Percentiles rank a stretch among this genome's conserved stretches.
phyloP scores from a whole-genome alignment of 1,140 invertebrate genomes.

The Olivierus martensii region DNA sequence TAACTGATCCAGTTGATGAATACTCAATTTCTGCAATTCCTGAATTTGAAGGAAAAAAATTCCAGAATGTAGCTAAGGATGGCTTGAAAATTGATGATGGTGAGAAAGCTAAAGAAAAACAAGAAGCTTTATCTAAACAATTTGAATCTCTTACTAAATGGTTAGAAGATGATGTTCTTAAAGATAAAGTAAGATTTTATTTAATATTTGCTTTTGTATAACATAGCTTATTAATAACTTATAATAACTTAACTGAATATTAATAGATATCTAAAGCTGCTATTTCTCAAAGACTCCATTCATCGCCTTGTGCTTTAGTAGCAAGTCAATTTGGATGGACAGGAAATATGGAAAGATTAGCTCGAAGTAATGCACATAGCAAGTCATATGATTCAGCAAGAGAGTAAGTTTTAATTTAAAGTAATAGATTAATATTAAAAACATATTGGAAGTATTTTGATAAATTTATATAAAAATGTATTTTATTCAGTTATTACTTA shows the following conservation, averaged over 20 bases:
- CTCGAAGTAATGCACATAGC: slow-evolving; percentile 91
- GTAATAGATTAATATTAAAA: too few species aligned
- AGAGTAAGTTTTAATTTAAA: slow-evolving; percentile 36
- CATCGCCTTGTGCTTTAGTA: slow-evolving; percentile 92
- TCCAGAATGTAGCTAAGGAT: slow-evolving; percentile 99
- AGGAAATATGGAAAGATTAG: slow-evolving; percentile 97
- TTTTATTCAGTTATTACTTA: slow-evolving; percentile 57
- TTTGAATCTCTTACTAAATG: slow-evolving; percentile 87
- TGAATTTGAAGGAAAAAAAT: slow-evolving; percentile 99
- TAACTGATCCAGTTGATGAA: slow-evolving; percentile 96
- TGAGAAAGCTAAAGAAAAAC: slow-evolving; percentile 63
- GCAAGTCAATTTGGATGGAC: slow-evolving; percentile 96
- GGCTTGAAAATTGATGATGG: slow-evolving; percentile 66
- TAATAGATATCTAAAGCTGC: slow-evolving; percentile 56
- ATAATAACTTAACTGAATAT: too few species aligned
- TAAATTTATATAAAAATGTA: background rate
- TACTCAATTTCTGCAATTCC: slow-evolving; percentile 92
- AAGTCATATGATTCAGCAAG: slow-evolving; percentile 86
- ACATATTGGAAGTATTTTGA: too few species aligned
- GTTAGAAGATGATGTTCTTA: slow-evolving; percentile 72
- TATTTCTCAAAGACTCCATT: slow-evolving; percentile 77
- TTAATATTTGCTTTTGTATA: too few species aligned
- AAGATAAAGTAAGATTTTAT: slow-evolving; percentile 48
- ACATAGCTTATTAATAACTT: too few species aligned
- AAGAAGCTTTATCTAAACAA: slow-evolving; percentile 60